Evolutionary conservation across 2,888 invertebrate species (phyloP).

Genomic region (Acleris sparsana): DNA sequence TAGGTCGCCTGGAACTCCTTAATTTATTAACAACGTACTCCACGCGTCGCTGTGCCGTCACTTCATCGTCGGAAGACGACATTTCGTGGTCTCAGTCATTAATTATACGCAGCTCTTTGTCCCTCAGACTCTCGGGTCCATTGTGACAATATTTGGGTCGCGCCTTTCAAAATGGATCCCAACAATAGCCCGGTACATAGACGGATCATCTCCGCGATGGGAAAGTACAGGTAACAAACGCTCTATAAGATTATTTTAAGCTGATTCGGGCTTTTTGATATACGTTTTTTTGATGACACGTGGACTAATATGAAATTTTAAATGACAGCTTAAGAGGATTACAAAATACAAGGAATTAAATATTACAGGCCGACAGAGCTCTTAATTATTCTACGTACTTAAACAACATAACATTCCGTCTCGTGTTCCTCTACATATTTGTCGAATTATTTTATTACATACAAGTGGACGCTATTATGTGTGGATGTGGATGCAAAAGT

Average conservation of each 20-base stretch:
- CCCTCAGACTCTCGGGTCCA: slow-evolving; percentile 68
- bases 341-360: slow-evolving; percentile 4
- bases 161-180: slow-evolving; percentile 68
- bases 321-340: slow-evolving; percentile 31
- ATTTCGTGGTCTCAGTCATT: slow-evolving; percentile 79
- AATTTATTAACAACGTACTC: slow-evolving; percentile 35
- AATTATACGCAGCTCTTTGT: slow-evolving; percentile 81
- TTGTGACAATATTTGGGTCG: slow-evolving; percentile 82
- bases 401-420: too few species aligned
- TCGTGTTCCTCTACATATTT: too few species aligned
- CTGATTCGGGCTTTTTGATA: slow-evolving; percentile 31
- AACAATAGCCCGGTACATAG: slow-evolving; percentile 72
- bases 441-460: too few species aligned
- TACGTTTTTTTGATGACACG: slow-evolving; percentile 7
- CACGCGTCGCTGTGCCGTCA: slow-evolving; percentile 46
- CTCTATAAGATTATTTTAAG: slow-evolving; percentile 38
- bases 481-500: too few species aligned
- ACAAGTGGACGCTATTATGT: too few species aligned
- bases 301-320: slow-evolving; percentile 10
- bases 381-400: background rate
- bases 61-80: slow-evolving; percentile 69
- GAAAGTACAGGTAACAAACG: slow-evolving; percentile 60
- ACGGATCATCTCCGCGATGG: slow-evolving; percentile 70
- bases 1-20: background rate
- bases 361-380: background rate